Base-by-base conservation (phyloP, 1,140 invertebrate species). In the Brachionus asplanchnoidis region DNA sequence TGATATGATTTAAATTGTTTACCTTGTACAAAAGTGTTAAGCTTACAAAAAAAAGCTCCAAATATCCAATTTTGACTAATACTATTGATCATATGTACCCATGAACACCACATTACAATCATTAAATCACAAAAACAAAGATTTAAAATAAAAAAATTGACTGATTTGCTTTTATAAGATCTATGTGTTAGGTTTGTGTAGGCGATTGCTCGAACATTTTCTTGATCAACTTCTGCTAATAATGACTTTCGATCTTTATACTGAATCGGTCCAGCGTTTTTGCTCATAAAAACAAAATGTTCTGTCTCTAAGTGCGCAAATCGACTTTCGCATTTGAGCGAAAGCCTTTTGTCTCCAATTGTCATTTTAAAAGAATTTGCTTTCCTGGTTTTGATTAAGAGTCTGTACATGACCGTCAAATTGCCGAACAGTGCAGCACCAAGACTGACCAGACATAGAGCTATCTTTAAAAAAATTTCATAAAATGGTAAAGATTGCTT, bases 1-100 rank as follows among this genome's bases (percentile, higher is more conserved):
- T 36, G 4, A 7, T 36, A 36, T 36, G 5, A 36, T 36, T 36
- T 36, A 36, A 36, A 36, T 36, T 40, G 88, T 89, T 90, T 87
- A 91, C 91, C 88, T 87, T 91, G 90, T 14, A 90, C 86, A 85
- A 91, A 91, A 1, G 89, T 88, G 85, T 91, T 91, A 60, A 91
- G 88, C 85, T 91, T 90, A 87, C 91, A 91, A 82, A 91, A 86
- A 85, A 91, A 89, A 1, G 87, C 87, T 1, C 91, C 90, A 1
- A 92, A 86, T 0, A 89, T 86, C 87, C 88, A 89, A 32, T 87
- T 87, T 44, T 88, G 86, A 5, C 86, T 88, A 23, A 88, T 68
- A 78, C 87, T 85, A 56, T 86, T 86, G 3, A 90, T 89, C 85
- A 90, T 84, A 75, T 91, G 90, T 5, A 91, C 88, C 91, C 91